These are phyloP conservation scores for Atlantisia rogersi DNA, from an alignment of 2,113 vertebrate genomes.

Conservation along the genomic window DNA sequence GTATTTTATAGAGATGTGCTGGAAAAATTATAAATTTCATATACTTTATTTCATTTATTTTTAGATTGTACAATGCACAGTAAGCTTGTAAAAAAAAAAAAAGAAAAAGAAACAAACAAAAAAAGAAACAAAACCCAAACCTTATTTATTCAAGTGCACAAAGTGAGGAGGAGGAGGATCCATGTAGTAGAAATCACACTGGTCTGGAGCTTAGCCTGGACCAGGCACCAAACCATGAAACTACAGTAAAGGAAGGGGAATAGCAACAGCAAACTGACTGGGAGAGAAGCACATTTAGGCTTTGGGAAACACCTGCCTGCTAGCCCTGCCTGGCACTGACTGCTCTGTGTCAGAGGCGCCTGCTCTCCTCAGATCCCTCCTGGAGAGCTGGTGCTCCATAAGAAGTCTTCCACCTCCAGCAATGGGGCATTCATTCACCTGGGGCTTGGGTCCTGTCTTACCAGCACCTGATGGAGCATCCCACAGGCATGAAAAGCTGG, in stretches of 20 bases:
- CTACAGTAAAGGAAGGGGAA: neutral
- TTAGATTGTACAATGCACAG: constrained; percentile 70
- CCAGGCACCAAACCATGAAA: neutral
- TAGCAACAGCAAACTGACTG: neutral
- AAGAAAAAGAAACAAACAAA: neutral
- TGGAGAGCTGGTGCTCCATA: neutral
- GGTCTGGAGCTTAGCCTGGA: neutral
- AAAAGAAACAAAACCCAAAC: neutral
- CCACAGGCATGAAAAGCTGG: fast-evolving
- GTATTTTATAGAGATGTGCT: constrained; percentile 67
- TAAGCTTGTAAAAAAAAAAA: constrained; percentile 25
- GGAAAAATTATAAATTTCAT: constrained; percentile 51
- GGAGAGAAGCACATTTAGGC: neutral
- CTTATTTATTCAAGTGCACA: constrained; percentile 71
- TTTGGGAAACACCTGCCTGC: neutral
- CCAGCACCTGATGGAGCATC: neutral
- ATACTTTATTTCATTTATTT: constrained; percentile 64
- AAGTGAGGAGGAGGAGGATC: neutral
- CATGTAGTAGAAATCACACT: neutral
- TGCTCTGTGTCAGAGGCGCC: neutral
- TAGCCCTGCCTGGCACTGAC: neutral
- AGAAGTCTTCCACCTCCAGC: neutral
- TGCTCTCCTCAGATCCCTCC: neutral
- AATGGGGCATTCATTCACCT: neutral
- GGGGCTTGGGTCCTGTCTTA: neutral